These are phyloP conservation scores for Amphimedon queenslandica DNA, from an alignment of 37 sponge, comb jelly and placozoan genomes.

Conservation along the genomic window DNA sequence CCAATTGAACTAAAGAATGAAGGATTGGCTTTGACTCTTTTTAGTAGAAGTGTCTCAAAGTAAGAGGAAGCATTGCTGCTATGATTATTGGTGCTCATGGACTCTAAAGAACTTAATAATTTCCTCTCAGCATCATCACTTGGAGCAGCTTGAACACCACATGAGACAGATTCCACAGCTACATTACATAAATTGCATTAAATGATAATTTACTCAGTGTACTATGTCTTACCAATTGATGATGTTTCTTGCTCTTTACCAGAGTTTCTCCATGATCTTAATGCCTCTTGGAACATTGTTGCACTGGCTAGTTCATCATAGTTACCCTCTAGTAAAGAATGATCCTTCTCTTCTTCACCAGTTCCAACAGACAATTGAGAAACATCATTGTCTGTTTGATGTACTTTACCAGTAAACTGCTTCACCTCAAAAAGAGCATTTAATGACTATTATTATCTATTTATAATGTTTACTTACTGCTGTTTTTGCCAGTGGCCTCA, in stretches of 20 bases:
- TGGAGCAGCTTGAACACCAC: neutral
- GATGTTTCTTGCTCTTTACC: neutral
- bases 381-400: neutral
- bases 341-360: slow-evolving; percentile 9
- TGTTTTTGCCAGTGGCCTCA: slow-evolving; percentile 16
- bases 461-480: neutral
- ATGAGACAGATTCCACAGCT: neutral
- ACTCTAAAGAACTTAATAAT: neutral
- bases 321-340: slow-evolving; percentile 51
- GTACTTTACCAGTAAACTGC: neutral
- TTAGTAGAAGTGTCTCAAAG: too few relatives aligned
- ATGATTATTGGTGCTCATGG: too few relatives aligned
- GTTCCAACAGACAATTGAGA: neutral
- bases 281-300: slow-evolving; percentile 70
- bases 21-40: too few relatives aligned
- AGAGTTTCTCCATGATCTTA: slow-evolving; percentile 62
- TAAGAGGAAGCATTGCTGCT: too few relatives aligned
- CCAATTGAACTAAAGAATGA: too few relatives aligned
- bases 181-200: neutral
- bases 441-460: neutral
- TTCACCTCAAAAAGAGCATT: neutral
- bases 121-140: neutral
- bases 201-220: neutral
- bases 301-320: slow-evolving; percentile 72
- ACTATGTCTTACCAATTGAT: neutral